Base-by-base conservation (phyloP, 2,888 invertebrate genomes). In the Atethmia centrago region DNA sequence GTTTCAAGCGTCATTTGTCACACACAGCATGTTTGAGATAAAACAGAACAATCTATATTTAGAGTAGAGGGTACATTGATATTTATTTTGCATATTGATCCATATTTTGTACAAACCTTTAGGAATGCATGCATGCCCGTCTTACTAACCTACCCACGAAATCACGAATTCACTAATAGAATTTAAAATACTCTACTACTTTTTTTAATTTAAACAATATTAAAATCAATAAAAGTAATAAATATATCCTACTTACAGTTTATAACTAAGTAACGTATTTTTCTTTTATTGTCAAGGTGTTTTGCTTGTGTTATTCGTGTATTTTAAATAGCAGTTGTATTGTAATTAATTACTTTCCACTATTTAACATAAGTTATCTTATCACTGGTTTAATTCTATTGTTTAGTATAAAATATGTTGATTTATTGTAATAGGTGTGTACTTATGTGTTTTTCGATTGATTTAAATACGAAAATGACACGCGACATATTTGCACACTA, bases 21-120 rank as follows among this genome's bases (percentile, higher is more conserved):
- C 42, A 49, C 40, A 28, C 4, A 21, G 7, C 4, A 9, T 47
- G 21, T 49, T 14, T n/a, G n/a, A 40, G 40, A 49, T 31, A 58
- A 10, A 16, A 40, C 10, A 16, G 3, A n/a, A 58, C 25, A 36
- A 12, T 21, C 42, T 72, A 72, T 61, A 45, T 51, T 59, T 74
- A 70, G 36, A 36, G 4, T 36, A 36, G 59, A 36, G 51, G 74
- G 59, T 74, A 61, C 51, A 74, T 61, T 72, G 59, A 51, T 42
- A 72, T 72, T 58, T 31, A 19, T 25, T 66, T n/a, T 8, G 25
- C 9, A 25, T 28, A 21, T 31, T 19, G 49, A 31, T 12, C 9
- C 40, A 12, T n/a, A 19, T 12, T 9, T 71, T 14, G 36, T 4
- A 36, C 36, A 3, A 36, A 59, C 14, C 16, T 9, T n/a, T 2